Conservation (phyloP, 1,140 invertebrate species). For the Brachionus calyciflorus region DNA sequence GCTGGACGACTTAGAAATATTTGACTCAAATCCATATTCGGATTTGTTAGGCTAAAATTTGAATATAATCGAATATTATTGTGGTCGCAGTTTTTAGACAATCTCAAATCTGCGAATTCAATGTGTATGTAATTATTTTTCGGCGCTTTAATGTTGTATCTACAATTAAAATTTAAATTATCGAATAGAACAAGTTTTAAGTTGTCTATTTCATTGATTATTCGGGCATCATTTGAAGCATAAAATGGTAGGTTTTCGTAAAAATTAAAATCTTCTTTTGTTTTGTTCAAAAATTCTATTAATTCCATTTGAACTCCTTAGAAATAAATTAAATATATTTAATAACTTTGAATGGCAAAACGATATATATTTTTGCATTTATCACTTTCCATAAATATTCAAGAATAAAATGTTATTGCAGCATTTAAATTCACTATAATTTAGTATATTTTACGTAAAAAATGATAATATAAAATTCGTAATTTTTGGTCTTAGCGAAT, state of each 20-base stretch:
- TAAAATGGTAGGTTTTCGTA: background rate
- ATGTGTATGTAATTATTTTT: constrained; percentile 35
- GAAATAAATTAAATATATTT: background rate
- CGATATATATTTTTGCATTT: background rate
- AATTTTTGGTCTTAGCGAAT: too few relatives aligned
- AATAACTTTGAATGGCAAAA: background rate
- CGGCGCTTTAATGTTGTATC: background rate
- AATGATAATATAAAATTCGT: too few relatives aligned
- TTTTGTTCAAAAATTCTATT: background rate
- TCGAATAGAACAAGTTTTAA: constrained; percentile 22
- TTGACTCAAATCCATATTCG: background rate
- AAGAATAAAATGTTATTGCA: too few relatives aligned
- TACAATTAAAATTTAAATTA: constrained; percentile 44
- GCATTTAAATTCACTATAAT: too few relatives aligned
- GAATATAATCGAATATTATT: constrained; percentile 28
- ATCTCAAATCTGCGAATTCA: constrained; percentile 10
- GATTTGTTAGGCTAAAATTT: background rate
- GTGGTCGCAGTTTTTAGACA: background rate
- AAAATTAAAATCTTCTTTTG: constrained; percentile 11
- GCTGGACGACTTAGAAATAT: background rate
- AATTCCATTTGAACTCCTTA: constrained; percentile 8
- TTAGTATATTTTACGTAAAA: too few relatives aligned
- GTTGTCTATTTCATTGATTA: constrained; percentile 1
- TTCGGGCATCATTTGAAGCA: background rate
- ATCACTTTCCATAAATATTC: too few relatives aligned